phyloP scores from a whole-genome alignment of 92 coral and sea anemone genomes.

The Nematostella vectensis region DNA sequence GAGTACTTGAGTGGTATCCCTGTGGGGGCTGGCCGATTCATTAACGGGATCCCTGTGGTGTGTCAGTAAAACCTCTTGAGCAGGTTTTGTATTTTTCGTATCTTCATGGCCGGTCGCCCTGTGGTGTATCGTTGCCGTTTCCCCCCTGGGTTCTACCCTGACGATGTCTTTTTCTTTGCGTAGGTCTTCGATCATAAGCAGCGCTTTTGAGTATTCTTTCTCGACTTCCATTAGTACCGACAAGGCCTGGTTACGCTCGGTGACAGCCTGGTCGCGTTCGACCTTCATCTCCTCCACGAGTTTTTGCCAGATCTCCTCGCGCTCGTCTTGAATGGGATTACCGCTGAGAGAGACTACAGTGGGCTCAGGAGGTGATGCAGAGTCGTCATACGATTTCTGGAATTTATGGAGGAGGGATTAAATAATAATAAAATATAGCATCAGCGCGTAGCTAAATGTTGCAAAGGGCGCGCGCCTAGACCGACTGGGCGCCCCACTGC shows the following conservation, averaged over 20 bases:
- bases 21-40: constrained; percentile 5
- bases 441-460: too few relatives aligned
- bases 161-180: constrained; percentile 5
- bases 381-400: too few relatives aligned
- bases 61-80: too few relatives aligned
- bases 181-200: constrained; percentile 36
- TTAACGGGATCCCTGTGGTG: constrained; percentile 7
- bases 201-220: constrained; percentile 56
- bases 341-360: neutral
- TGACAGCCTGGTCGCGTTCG: constrained; percentile 83
- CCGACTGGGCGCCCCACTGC: too few relatives aligned
- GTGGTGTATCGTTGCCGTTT: neutral
- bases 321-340: constrained; percentile 43
- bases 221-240: constrained; percentile 84
- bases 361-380: constrained; percentile 20
- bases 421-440: too few relatives aligned
- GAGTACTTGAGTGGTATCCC: constrained; percentile 5
- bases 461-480: too few relatives aligned
- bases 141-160: neutral
- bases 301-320: constrained; percentile 62
- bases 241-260: constrained; percentile 84
- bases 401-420: too few relatives aligned
- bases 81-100: neutral
- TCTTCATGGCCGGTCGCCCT: neutral
- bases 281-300: constrained; percentile 52